Percentiles rank a stretch among this genome's conserved stretches.
phyloP scores from a whole-genome alignment of 1,140 invertebrate species.

The Bursaphelenchus mucronatus region DNA sequence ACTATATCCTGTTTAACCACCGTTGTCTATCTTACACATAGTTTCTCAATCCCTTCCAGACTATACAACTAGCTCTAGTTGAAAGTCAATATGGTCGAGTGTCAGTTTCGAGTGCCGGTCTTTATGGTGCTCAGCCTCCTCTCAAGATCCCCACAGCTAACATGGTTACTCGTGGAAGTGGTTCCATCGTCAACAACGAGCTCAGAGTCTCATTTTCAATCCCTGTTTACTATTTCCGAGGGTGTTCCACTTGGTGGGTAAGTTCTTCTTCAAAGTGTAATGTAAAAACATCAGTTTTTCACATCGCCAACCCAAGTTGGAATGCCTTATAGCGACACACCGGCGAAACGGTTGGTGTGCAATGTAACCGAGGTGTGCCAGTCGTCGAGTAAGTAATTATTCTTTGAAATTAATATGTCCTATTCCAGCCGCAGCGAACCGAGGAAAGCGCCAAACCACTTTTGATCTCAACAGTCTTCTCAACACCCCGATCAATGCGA shows the following conservation, averaged over 20 bases:
- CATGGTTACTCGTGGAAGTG: slow-evolving; percentile 19
- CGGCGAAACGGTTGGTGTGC: neutral
- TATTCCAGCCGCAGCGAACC: slow-evolving; percentile 1
- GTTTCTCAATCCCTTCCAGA: slow-evolving; percentile 5
- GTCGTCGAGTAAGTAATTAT: slow-evolving; percentile 5
- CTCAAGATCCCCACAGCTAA: slow-evolving; percentile 24
- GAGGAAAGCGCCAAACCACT: neutral
- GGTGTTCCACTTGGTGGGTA: slow-evolving; percentile 5
- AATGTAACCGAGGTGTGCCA: slow-evolving; percentile 1
- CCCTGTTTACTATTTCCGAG: slow-evolving; percentile 16
- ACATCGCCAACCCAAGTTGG: slow-evolving; percentile 19
- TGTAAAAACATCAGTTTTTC: slow-evolving; percentile 14
- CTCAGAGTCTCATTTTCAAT: slow-evolving; percentile 8
- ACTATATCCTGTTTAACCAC: too few relatives aligned
- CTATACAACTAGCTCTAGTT: slow-evolving; percentile 10
- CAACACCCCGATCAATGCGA: slow-evolving; percentile 6
- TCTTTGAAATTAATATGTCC: neutral
- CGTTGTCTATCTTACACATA: neutral
- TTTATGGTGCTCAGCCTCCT: slow-evolving; percentile 12
- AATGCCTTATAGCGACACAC: slow-evolving; percentile 8
- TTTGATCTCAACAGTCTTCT: slow-evolving; percentile 1
- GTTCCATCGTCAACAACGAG: slow-evolving; percentile 9
- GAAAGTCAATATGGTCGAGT: slow-evolving; percentile 17
- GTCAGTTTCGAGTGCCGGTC: slow-evolving; percentile 22
- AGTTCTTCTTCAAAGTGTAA: neutral